A percentile compares a stretch with the other conserved stretches of the same genome.
These are phyloP conservation scores for Scatophagus argus DNA, from an alignment of 2,113 vertebrate species.

Conservation along the genomic window DNA sequence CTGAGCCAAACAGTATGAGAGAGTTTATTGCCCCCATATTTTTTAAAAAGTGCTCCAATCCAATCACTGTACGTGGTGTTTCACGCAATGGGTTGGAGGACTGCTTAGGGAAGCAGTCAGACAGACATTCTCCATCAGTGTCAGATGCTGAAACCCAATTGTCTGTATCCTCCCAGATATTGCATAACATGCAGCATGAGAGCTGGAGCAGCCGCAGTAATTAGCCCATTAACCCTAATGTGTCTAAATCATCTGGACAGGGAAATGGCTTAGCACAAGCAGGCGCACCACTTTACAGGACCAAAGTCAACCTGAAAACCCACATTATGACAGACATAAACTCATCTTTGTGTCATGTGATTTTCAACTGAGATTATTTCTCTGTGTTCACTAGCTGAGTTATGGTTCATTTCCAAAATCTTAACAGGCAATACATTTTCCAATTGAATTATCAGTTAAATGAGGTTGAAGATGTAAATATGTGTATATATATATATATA, in stretches of 20 bases:
- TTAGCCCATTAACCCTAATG: constrained; percentile 76
- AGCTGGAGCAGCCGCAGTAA: constrained; percentile 64
- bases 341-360: not conserved
- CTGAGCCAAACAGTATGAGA: constrained; percentile 3
- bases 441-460: not conserved
- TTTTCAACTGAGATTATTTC: not conserved
- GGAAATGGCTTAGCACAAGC: constrained; percentile 47
- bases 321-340: constrained; percentile 33
- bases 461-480: not conserved
- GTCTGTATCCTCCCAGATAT: constrained; percentile 70
- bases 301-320: constrained; percentile 34
- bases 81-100: constrained; percentile 27
- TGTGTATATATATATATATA: too few species aligned
- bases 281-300: constrained; percentile 35
- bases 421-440: not conserved
- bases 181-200: constrained; percentile 65
- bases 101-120: constrained; percentile 47
- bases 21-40: constrained; percentile 35
- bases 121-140: constrained; percentile 58
- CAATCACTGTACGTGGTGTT: constrained; percentile 34
- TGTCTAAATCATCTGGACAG: constrained; percentile 68
- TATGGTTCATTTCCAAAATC: not conserved
- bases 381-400: not conserved
- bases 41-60: constrained; percentile 20
- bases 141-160: constrained; percentile 69